Evolutionary conservation across 2,113 vertebrate genomes (phyloP).

Genomic region (Pantherophis guttatus): DNA sequence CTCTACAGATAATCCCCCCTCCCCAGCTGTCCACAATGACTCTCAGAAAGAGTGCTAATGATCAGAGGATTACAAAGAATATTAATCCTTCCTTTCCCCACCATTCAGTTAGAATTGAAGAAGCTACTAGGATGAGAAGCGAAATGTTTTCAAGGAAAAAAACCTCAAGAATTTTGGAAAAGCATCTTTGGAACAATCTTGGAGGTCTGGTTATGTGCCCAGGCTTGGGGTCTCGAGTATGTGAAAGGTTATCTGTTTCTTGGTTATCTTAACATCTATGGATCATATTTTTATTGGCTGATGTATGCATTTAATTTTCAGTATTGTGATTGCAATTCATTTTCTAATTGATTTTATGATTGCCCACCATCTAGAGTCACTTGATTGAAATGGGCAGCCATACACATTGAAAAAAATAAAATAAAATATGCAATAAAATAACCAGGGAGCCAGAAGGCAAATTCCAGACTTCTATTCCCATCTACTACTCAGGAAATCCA

Average conservation of each 20-base stretch:
- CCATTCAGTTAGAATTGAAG: neutral
- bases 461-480: neutral
- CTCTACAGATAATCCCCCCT: too few species aligned
- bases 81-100: neutral
- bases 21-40: neutral
- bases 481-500: neutral
- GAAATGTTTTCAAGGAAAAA: neutral
- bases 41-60: neutral
- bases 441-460: neutral
- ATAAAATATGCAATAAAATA: neutral
- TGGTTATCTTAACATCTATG: neutral
- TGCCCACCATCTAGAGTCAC: neutral
- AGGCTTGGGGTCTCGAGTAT: neutral
- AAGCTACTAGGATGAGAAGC: neutral
- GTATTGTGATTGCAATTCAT: neutral
- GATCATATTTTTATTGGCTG: neutral
- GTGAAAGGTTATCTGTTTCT: neutral
- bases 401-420: neutral
- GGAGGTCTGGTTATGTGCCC: neutral
- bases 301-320: neutral
- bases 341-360: neutral
- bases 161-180: neutral
- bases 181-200: neutral
- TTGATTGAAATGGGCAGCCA: neutral
- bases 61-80: neutral